Base-by-base conservation (phyloP, 2,113 vertebrate genomes). In the Glaucidium brasilianum region DNA sequence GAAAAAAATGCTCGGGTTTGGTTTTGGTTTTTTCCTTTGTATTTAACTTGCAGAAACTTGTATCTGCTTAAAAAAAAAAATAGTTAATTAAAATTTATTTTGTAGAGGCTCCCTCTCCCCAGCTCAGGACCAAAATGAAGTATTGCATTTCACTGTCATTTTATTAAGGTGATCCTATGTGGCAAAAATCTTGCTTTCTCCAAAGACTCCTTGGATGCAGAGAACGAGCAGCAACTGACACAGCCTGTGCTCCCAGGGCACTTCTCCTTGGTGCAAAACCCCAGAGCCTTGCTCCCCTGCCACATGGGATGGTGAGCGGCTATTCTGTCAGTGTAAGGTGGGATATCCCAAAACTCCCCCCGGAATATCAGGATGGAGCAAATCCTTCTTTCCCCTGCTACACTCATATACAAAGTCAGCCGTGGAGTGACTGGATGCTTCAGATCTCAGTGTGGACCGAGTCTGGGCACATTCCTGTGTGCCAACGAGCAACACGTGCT, bases 401-500 rank as follows among this genome's bases (percentile, higher is more conserved):
- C 20, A 6, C 22, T 41, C 26, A 4, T 0, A 0, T 15, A 20
- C 14, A 8, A 32, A 52, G 7, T 43, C 37, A 71, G 23, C 19
- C 0, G 1, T 10, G 47, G n/a, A 43, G 13, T 0, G 2, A 12
- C 10, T 34, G 49, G 27, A 5, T 29, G n/a, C 7, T 41, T 15
- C 27, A 19, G 43, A 35, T 14, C 41, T n/a, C 18, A 2, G 25
- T 1, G 5, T 0, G 0, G 74, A 5, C 21, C 2, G 12, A 16
- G 15, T 32, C 15, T 26, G 80, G 4, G 8, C 23, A 27, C 2
- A 2, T 8, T 10, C 2, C 3, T 3, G 13, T 26, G 69, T 5
- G 30, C 52, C 34, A n/a, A 10, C 0, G 1, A 37, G 50, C 43
- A 30, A 11, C 4, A 1, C 0, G 1, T 27, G 53, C 37, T 80